Conservation (phyloP, 2,113 vertebrate species). For the Vulpes lagopus region DNA sequence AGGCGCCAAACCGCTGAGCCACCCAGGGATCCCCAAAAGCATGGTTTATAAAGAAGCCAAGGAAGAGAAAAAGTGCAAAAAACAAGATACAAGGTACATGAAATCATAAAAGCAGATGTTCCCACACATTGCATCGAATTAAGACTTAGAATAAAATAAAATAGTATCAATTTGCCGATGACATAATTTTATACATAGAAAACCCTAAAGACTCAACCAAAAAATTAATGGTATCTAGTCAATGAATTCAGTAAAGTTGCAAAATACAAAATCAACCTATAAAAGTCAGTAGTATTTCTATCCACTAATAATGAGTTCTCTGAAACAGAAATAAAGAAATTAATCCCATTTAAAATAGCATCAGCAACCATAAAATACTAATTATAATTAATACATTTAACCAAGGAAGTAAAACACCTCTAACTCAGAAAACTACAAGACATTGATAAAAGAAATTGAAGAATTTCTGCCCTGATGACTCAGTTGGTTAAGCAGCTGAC, state of each 20-base stretch:
- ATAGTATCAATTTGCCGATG: background rate
- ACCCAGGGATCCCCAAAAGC: background rate
- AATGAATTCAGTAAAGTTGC: background rate
- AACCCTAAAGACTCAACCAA: background rate
- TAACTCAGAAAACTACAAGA: background rate
- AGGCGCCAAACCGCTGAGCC: too few species aligned
- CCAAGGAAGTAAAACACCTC: background rate
- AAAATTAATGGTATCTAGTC: background rate
- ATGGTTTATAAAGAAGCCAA: background rate
- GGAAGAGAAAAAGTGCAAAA: background rate
- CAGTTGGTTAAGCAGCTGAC: background rate
- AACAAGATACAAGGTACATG: background rate
- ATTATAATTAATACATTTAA: too few species aligned
- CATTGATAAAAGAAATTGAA: background rate
- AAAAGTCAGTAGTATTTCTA: background rate
- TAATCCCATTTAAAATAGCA: background rate
- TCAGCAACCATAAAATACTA: background rate
- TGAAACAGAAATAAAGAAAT: background rate
- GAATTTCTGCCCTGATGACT: background rate
- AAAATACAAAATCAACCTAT: background rate
- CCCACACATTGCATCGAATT: background rate
- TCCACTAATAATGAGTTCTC: background rate
- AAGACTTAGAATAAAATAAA: background rate
- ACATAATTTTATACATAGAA: background rate
- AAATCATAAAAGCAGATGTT: background rate